Evolutionary conservation across 2,113 vertebrate genomes (phyloP).

Genomic region (Cottus gobio): DNA sequence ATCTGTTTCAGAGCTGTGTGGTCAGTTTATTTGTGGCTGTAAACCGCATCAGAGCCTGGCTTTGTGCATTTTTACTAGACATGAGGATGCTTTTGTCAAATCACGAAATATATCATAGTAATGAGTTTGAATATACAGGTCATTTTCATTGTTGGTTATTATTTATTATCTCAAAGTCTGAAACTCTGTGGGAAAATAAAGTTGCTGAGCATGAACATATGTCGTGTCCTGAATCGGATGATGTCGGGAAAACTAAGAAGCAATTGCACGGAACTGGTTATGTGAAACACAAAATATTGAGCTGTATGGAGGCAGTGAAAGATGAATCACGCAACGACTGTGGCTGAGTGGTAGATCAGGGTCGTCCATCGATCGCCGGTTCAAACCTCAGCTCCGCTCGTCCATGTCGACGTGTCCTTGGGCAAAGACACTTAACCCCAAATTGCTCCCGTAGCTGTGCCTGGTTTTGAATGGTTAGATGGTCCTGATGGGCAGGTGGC

Average conservation of each 20-base stretch:
- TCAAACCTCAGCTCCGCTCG: too few species aligned
- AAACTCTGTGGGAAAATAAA: constrained; percentile 3
- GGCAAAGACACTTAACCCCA: too few species aligned
- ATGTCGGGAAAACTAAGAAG: constrained; percentile 22
- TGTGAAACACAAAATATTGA: not conserved
- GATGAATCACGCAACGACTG: not conserved
- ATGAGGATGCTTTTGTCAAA: constrained; percentile 6
- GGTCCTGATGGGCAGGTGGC: too few species aligned
- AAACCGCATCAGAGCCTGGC: not conserved
- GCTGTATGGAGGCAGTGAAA: not conserved
- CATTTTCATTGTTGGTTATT: not conserved
- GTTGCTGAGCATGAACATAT: constrained; percentile 16
- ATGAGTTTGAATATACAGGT: not conserved
- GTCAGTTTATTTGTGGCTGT: constrained; percentile 19
- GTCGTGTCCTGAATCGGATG: constrained; percentile 17
- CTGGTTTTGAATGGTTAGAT: too few species aligned
- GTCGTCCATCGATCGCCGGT: too few species aligned
- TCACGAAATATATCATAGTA: not conserved
- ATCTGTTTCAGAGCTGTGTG: constrained; percentile 11
- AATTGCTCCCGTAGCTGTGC: too few species aligned
- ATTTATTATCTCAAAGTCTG: not conserved
- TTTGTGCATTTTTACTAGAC: constrained; percentile 5
- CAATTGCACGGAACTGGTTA: not conserved
- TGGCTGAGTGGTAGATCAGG: too few species aligned
- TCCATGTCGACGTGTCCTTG: too few species aligned